Base-by-base conservation (phyloP, 1,140 invertebrate genomes). In the Conus betulinus region DNA sequence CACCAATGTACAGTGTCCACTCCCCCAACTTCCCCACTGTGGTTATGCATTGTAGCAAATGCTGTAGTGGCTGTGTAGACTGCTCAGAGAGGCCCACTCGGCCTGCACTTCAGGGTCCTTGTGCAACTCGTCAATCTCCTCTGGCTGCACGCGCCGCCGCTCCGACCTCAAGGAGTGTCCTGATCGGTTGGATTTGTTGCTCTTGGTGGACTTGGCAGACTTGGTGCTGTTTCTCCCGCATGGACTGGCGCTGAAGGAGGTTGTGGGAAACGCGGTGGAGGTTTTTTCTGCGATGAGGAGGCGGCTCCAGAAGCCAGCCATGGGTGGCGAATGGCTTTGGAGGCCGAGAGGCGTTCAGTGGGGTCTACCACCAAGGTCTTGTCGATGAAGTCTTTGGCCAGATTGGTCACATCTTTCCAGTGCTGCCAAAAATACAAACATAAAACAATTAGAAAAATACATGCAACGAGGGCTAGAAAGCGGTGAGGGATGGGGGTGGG, bases 321-420 rank as follows among this genome's bases (percentile, higher is more conserved):
- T 11, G 95, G 92, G 91, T 96, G 96, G 51, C 92, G 93, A 25
- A 95, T 86, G 25, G 95, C 95, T 71, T 95, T 93, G 20, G 84
- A 85, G 11, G 96, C 94, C 10, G 94, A 93, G 83, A 95, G 91
- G 51, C 96, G 90, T 55, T 95, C 92, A 25, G 91, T 90, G 51
- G 95, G 94, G 88, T 95, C 94, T 23, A 96, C 93, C 63, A 96
- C 94, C 85, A 96, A 89, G 74, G 96, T 89, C 84, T 94, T 94
- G 92, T 96, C 95, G 52, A 96, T 96, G 91, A 96, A 96, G 88
- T 96, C 94, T 91, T 96, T 96, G 74, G 96, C 96, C 67, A 92
- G 85, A 39, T 92, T 89, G 55, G 95, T 95, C 60, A 96, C 94
- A 89, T 95, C 95, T 85, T 95, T 95, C 96, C 96, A 96, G 85